phyloP scores from a whole-genome alignment of 2,797 vertebrate species.

The Gallirallus australis region DNA sequence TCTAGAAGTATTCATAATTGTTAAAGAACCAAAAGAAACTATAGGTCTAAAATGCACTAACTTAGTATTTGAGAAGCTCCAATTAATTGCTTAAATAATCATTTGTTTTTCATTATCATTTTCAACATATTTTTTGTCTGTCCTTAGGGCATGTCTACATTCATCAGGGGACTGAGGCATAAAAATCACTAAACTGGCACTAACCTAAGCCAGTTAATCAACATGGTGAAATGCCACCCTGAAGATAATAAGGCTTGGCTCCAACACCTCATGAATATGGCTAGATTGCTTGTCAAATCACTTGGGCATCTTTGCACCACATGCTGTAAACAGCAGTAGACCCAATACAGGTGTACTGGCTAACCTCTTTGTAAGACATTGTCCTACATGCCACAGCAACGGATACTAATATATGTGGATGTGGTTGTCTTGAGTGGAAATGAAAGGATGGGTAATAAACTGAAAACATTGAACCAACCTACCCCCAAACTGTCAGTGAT shows the following conservation, averaged over 20 bases:
- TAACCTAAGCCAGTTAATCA: neutral
- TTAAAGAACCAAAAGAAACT: neutral
- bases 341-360: neutral
- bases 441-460: neutral
- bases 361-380: neutral
- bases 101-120: neutral
- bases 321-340: neutral
- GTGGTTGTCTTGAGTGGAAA: neutral
- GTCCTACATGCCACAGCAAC: neutral
- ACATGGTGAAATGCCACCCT: neutral
- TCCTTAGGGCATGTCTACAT: neutral
- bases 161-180: neutral
- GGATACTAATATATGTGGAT: neutral
- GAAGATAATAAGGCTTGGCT: neutral
- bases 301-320: neutral
- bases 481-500: accelerated
- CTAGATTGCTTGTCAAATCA: neutral
- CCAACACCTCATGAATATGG: neutral
- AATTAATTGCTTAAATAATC: neutral
- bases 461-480: neutral
- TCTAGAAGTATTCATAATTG: neutral
- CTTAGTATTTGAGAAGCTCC: neutral
- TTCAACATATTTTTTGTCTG: neutral
- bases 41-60: neutral
- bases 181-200: neutral